Conservation (phyloP, 2,113 vertebrate genomes). For the Spizaetus ornatus region DNA sequence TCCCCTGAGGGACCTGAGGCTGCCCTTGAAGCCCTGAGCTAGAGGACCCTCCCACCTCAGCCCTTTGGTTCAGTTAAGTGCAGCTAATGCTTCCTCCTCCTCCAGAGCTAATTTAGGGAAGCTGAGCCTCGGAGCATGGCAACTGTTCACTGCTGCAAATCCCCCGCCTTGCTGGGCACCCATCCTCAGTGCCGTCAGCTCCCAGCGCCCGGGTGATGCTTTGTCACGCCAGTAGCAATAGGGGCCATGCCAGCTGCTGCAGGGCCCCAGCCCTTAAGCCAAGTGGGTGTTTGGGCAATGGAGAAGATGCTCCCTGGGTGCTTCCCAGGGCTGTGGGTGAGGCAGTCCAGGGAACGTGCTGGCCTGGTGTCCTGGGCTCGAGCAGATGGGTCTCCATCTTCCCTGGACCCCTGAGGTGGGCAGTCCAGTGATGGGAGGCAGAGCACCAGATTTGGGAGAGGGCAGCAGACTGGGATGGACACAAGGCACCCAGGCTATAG, state of each 20-base stretch:
- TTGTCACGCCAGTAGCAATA: background rate
- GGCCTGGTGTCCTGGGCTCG: background rate
- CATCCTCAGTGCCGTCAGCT: background rate
- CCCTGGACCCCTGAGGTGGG: background rate
- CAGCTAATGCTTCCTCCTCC: background rate
- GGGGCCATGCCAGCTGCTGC: background rate
- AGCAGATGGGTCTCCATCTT: background rate
- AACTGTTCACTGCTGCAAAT: background rate
- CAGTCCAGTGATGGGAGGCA: background rate
- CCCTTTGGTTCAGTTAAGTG: background rate
- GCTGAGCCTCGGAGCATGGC: background rate
- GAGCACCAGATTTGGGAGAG: background rate
- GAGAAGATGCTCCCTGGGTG: background rate
- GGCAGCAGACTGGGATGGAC: background rate
- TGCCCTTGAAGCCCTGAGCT: background rate
- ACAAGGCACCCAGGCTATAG: background rate
- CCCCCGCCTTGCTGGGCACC: background rate
- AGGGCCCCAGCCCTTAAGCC: background rate
- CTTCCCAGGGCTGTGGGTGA: background rate
- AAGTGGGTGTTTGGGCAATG: background rate
- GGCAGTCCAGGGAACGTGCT: background rate
- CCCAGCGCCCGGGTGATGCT: background rate
- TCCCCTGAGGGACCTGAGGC: background rate
- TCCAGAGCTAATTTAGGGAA: slow-evolving; percentile 30
- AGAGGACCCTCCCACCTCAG: background rate